These are phyloP conservation scores for Sarcophaga bullata DNA, from an alignment of 1,140 invertebrate genomes.

Conservation along the genomic window DNA sequence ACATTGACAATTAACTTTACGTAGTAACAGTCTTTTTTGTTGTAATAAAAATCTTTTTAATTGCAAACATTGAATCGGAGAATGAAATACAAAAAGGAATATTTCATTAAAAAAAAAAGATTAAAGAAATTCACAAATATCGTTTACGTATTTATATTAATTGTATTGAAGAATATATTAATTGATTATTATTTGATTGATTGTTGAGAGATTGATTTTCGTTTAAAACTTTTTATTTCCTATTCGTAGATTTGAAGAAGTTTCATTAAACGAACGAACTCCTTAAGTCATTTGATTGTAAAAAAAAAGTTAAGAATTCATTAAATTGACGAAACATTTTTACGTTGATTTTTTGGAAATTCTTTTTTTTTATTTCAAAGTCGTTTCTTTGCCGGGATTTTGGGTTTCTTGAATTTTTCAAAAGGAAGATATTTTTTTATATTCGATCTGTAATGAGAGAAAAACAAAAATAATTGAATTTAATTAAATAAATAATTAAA, in stretches of 20 bases:
- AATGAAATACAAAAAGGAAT: background rate
- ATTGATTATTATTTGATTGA: background rate
- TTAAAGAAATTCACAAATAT: no score
- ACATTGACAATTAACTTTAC: slow-evolving; percentile 26
- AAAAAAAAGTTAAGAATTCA: background rate
- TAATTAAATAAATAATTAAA: no score
- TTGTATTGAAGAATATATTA: no score
- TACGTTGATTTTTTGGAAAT: slow-evolving; percentile 3
- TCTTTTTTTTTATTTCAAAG: background rate
- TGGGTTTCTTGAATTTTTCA: background rate
- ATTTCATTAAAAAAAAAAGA: no score
- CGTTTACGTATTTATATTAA: no score
- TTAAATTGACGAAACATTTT: slow-evolving; percentile 32
- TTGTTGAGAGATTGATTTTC: background rate
- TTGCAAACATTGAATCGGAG: background rate
- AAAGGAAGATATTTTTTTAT: background rate
- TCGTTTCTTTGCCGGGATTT: background rate
- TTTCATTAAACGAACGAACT: background rate
- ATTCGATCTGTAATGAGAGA: background rate
- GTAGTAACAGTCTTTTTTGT: background rate
- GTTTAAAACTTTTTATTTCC: background rate
- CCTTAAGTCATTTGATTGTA: slow-evolving; percentile 32
- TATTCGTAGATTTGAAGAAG: background rate
- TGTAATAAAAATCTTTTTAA: background rate
- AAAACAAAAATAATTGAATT: background rate